Conservation (phyloP, 2,113 vertebrate species). For the Lycaon pictus region DNA sequence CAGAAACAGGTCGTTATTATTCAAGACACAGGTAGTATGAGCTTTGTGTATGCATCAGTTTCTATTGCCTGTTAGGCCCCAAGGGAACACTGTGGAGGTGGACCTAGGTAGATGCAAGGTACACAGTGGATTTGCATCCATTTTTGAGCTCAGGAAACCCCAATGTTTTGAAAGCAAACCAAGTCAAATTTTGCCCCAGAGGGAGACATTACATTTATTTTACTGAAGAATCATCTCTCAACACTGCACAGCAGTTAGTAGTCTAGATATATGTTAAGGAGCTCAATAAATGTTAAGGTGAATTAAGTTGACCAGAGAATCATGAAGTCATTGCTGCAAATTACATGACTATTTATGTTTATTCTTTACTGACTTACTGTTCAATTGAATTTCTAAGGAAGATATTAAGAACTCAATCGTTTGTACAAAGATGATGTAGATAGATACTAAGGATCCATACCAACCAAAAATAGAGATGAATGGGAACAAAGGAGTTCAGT, state of each 20-base stretch:
- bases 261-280: background rate
- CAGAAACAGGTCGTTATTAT: background rate
- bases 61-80: background rate
- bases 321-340: background rate
- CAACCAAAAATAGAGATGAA: background rate
- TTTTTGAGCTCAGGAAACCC: background rate
- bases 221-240: background rate
- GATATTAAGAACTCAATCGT: background rate
- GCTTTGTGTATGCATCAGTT: background rate
- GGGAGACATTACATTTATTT: background rate
- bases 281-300: background rate
- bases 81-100: accelerated
- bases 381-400: background rate
- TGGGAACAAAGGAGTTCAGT: background rate
- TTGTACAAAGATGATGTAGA: background rate
- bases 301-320: slow-evolving; percentile 20
- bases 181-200: background rate
- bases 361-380: background rate
- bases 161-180: background rate
- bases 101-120: background rate
- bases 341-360: background rate
- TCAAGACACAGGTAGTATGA: background rate
- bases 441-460: background rate
- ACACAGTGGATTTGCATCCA: background rate
- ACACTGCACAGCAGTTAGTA: background rate